phyloP scores from a whole-genome alignment of 2,113 vertebrate species.

The Laterallus jamaicensis region DNA sequence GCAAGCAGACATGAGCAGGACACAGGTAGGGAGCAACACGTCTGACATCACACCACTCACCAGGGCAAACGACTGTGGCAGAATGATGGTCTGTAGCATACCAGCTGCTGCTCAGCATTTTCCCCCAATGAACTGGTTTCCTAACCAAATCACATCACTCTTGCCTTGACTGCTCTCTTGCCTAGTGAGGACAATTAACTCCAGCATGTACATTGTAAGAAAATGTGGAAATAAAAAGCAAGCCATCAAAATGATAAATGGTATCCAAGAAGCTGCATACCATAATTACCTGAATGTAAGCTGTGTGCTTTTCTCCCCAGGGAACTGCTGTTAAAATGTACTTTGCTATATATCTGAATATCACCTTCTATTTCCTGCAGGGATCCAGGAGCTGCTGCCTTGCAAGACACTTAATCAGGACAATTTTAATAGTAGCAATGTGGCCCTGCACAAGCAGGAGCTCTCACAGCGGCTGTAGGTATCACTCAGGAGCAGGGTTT shows the following conservation, averaged over 20 bases:
- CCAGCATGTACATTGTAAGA: not conserved
- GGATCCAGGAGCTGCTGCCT: not conserved
- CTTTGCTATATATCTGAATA: not conserved
- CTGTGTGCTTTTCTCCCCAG: not conserved
- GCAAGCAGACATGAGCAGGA: not conserved
- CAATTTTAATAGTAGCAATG: not conserved
- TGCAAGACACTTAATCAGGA: not conserved
- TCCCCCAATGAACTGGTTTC: not conserved
- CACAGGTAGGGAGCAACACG: not conserved
- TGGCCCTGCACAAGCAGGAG: not conserved
- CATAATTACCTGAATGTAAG: not conserved
- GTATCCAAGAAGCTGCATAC: not conserved
- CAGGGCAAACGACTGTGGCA: not conserved
- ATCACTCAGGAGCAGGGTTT: not conserved
- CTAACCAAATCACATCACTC: not conserved
- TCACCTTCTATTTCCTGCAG: not conserved
- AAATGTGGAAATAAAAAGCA: not conserved
- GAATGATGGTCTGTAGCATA: not conserved
- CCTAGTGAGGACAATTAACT: not conserved
- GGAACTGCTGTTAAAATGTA: not conserved
- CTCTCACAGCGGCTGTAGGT: not conserved
- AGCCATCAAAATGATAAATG: not conserved
- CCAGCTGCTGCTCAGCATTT: not conserved
- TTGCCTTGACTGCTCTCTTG: not conserved
- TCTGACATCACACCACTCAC: not conserved